Evolutionary conservation across 2,113 vertebrate species (phyloP), one percentile per base, ranked within the genome.

Genomic region (Rhabdornis inornatus): DNA sequence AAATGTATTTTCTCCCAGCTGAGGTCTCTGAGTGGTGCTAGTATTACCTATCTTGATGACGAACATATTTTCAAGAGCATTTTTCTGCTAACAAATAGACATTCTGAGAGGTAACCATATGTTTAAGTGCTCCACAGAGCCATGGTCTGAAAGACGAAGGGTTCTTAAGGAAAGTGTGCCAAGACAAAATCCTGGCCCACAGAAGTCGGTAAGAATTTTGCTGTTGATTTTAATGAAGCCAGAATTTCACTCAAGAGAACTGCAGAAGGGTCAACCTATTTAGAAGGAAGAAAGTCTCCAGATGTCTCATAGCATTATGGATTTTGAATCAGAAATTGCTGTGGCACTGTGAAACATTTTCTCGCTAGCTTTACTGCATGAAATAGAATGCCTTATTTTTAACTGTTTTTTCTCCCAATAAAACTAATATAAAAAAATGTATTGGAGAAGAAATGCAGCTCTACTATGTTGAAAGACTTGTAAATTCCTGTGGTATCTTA

Each of bases 11-110:
- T 89, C 42, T 91, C 49, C 75, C 69, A 89, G 56, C 39, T 89
- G 60, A 76, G 76, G 59, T 91, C 89, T 96, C 81, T 77, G 78
- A 91, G 61, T 68, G 49, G 50, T 92, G 66, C 74, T 91, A 63
- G 63, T 23, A 60, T 40, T 92, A 49, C 83, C 53, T 84, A 76
- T 87, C 70, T 91, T 95, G 93, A 87, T 87, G 87, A 91, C 65
- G 63, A 94, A 94, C 93, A 95, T 94, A 94, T 94, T 92, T 97
- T 72, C 90, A 95, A 95, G 78, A 78, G 61, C 65, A 76, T 65
- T 89, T 95, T 95, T 79, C 87, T 68, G 39, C 84, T 95, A 94
- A 94, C 87, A 95, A 89, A 95, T 72, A 82, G 77, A 91, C 74
- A 61, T 95, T 95, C 37, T 83, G 78, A 94, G 89, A 72, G 53